Evolutionary conservation across 2,113 vertebrate genomes (phyloP), one percentile per base, ranked within the genome.

Genomic region (Sinosuthora webbiana): DNA sequence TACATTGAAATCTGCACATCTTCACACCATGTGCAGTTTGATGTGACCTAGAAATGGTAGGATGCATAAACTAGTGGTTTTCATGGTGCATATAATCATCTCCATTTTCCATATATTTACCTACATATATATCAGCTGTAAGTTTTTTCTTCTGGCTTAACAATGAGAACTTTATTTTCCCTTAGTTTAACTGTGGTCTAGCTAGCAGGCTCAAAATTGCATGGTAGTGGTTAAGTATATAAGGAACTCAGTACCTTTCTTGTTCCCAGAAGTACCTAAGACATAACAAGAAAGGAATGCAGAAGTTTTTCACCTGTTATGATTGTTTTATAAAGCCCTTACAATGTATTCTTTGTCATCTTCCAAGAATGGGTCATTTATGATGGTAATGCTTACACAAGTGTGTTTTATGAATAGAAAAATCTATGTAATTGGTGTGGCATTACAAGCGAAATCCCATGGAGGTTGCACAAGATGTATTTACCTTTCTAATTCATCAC

Each of bases 241-340:
- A 91, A 96, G 94, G 87, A 97, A 79, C 96, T 97, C 89, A 62
- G 73, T 52, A 94, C 89, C 84, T 97, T 98, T 96, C 95, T 95
- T 95, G 67, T 97, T 98, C 94, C 91, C 96, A 97, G 92, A 97
- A 98, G 92, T 95, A 81, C 78, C 88, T 88, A 97, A 98, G 95
- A 97, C 94, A 96, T 97, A 98, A 98, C 55, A 47, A 95, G 95
- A 97, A 97, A 97, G 93, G 97, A 98, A 98, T 97, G 98, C 94
- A 98, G 95, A 98, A 97, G 96, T 97, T 96, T 96, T 97, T 97
- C 97, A 98, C 97, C 98, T 98, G 97, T 94, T 96, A 74, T 96
- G 96, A 97, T 97, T 95, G 91, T 97, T 96, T 97, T 97, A 96
- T 90, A 96, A 96, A 97, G 59, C 37, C 42, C 42, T 11, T 22